Evolutionary conservation across 2,888 invertebrate species (phyloP), one percentile per base, ranked within the genome.

Genomic region (Athetis lepigone): DNA sequence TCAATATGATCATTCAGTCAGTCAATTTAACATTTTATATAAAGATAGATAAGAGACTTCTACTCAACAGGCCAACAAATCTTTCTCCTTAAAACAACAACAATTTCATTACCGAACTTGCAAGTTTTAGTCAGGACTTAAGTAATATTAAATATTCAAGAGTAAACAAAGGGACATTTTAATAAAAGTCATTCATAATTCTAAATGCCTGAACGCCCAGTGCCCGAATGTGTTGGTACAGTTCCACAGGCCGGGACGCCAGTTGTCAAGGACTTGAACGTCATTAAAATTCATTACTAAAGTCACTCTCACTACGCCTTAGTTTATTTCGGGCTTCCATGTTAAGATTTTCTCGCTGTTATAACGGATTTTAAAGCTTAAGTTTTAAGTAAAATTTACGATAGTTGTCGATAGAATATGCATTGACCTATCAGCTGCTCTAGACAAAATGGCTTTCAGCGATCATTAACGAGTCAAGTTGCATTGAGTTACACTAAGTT

Each of bases 231-330:
- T 52, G n/a, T 36, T 8, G 43, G 51, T 42, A 66, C 46, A 39
- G 39, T 68, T 57, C 40, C 45, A 18, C 23, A 54, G 52, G 37
- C 43, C 43, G 29, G 36, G 54, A 40, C 49, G 43, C 45, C 46
- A 7, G 55, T 49, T 67, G 56, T 67, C 67, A 67, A 67, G 71
- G 67, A 67, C 62, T 74, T 51, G 19, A 36, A 33, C n/a, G 33
- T 57, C 61, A 62, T 74, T 74, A 67, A 75, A 70, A 75, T 70
- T 71, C 62, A 74, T 75, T 67, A 64, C 7, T 60, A 19, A 75
- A 71, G 59, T 67, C 67, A 54, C 49, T 56, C 55, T 56, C 52
- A 57, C 36, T 49, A n/a, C 8, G 59, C 52, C 57, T 57, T 56
- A 50, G 36, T 40, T 70, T 47, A 71, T 59, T 50, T 54, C 37